Evolutionary conservation across 2,797 vertebrate species (phyloP).

Genomic region (Gymnoscopelus microlampas): DNA sequence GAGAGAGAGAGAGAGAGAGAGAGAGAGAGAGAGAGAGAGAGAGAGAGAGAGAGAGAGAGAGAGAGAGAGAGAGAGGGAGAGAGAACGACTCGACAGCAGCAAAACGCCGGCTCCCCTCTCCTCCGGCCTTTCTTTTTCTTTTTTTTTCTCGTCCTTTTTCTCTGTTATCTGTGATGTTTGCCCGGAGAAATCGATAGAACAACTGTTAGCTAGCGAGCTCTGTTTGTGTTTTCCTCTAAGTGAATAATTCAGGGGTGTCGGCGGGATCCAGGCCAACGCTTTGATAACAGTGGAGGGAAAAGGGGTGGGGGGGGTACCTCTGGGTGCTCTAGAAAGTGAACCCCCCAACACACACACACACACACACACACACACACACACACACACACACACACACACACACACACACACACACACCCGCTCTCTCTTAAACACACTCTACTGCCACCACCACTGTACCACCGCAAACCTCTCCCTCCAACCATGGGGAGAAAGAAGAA

Average conservation of each 20-base stretch:
- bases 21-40: slow-evolving; percentile 24
- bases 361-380: too few species aligned
- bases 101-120: slow-evolving; percentile 39
- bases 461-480: too few species aligned
- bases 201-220: slow-evolving; percentile 67
- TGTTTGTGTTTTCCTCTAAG: slow-evolving; percentile 71
- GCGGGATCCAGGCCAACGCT: slow-evolving; percentile 55
- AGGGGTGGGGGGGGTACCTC: too few species aligned
- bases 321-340: too few species aligned
- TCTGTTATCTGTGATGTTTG: slow-evolving; percentile 71
- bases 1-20: too few species aligned
- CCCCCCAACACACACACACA: too few species aligned
- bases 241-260: slow-evolving; percentile 76
- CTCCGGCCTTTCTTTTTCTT: slow-evolving; percentile 46
- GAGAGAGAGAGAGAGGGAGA: slow-evolving; percentile 1
- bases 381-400: too few species aligned
- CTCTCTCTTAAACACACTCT: too few species aligned
- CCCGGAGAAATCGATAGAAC: slow-evolving; percentile 73
- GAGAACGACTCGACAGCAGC: slow-evolving; percentile 23
- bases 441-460: too few species aligned
- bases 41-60: slow-evolving; percentile 29
- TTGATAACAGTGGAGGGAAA: slow-evolving; percentile 60
- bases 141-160: slow-evolving; percentile 17
- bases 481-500: neutral
- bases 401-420: too few species aligned